Evolutionary conservation across 2,797 vertebrate genomes (phyloP), one percentile per base, ranked within the genome.

Genomic region (Leucoraja ocellata): DNA sequence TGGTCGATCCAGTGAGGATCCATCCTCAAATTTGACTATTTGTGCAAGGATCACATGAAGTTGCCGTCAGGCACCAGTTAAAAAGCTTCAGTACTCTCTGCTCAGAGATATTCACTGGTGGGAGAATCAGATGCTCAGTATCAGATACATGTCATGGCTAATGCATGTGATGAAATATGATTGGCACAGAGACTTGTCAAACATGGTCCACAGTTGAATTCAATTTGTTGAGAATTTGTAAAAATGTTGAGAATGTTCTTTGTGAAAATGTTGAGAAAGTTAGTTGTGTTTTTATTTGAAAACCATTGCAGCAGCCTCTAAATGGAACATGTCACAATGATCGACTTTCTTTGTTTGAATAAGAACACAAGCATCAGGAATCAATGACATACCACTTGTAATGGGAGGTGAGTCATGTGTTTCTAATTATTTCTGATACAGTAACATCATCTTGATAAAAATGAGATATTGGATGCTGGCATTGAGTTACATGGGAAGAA

Each of bases 361-460:
- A 68, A n/a, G 63, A 25, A 36, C 84, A 68, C 39, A 36, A 36
- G 23, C 7, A 88, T 88, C 84, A 36, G 63, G 16, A 65, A 68
- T 88, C 32, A 8, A 16, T 65, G 84, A 68, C n/a, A 88, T 68
- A 16, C n/a, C 0, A 21, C 61, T 88, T 68, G 63, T 68, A 63
- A n/a, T n/a, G n/a, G 61, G 16, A 88, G n/a, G 32, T 88, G n/a
- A 3, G 28, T 68, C 84, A 68, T 68, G 65, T 68, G 84, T 68
- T 88, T 88, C 84, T 88, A 63, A 16, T 88, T 88, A 88, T 88
- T 68, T 65, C 84, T 88, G n/a, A 68, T 88, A 32, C 28, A 32
- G 25, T 18, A 32, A 86, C n/a, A 23, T 68, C 36, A 63, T 0
- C n/a, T 88, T 88, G 32, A 8, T 68, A 36, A 88, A 88, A 21